Base-by-base conservation (phyloP, 2,797 vertebrate species). In the Oceanodroma leucorhoa region DNA sequence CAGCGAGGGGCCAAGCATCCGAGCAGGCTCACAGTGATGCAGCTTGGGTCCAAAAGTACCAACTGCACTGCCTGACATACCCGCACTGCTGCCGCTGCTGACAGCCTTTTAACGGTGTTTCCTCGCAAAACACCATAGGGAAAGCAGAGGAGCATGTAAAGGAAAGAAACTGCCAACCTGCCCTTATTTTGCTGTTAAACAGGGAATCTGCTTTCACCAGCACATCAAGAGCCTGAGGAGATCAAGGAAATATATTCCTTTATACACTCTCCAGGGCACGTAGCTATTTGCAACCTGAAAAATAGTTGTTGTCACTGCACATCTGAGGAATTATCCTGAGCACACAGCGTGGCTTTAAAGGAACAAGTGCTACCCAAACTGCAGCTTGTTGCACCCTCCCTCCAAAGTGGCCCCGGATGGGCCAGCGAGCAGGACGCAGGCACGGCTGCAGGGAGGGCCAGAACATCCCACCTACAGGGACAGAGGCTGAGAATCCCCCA, bases 261-360 rank as follows among this genome's bases (percentile, higher is more conserved):
- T 45, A 10, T 11, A 20, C 3, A 3, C 41, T 78, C 95, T 71
- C 45, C 53, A 57, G 65, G 82, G 80, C 79, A 94, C 2, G 3
- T 14, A 82, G 70, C 69, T 81, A 86, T 95, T 72, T 87, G 83
- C 87, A 91, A 67, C 61, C 54, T 76, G 80, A 93, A 83, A 93
- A 95, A 69, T 34, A 75, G 76, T 6, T 75, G 80, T 87, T 95
- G 86, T 75, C 85, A 46, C 50, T 53, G 69, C 72, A 81, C 48
- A 64, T 77, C 41, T 64, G 70, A 83, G 58, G 30, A 95, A 86
- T 50, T 72, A 93, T 36, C 90, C 83, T 23, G 12, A 83, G 46
- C 46, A n/a, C 50, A 32, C 53, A 64, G 38, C 1, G 0, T 0
- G 24, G 34, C 14, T 91, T 69, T 75, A 86, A 86, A 71, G 70